A percentile compares a stretch with the other conserved stretches of the same genome.
phyloP scores from a whole-genome alignment of 2,113 vertebrate species.

The Heptranchias perlo region DNA sequence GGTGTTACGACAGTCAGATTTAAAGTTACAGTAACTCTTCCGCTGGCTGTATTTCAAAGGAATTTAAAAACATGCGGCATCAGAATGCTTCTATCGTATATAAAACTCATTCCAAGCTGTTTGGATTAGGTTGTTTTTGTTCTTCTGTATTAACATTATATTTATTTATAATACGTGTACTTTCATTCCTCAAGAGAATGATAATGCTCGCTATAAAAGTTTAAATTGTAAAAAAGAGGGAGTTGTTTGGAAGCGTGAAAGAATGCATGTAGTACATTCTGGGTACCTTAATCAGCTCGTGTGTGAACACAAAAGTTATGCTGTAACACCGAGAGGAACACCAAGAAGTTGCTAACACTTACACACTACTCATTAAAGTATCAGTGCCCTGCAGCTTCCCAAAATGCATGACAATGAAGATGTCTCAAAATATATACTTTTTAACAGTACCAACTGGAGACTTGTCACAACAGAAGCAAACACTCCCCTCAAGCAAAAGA shows the following conservation, averaged over 20 bases:
- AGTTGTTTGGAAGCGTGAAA: neutral
- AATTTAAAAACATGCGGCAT: neutral
- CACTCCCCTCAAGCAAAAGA: slow-evolving; percentile 14
- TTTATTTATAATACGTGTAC: neutral
- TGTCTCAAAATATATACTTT: neutral
- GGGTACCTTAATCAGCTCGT: neutral
- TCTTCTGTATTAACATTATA: neutral
- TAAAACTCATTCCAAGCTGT: neutral
- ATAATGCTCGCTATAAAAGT: neutral
- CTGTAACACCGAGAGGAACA: neutral
- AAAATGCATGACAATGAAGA: neutral
- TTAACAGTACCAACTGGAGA: slow-evolving; percentile 8
- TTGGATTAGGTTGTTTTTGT: neutral
- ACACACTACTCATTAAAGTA: neutral
- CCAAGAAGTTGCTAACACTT: neutral
- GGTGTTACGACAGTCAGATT: slow-evolving; percentile 45
- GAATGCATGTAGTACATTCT: neutral
- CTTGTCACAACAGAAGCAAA: neutral
- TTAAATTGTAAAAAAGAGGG: neutral
- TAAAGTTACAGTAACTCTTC: slow-evolving; percentile 25
- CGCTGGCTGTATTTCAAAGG: neutral
- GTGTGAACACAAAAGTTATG: neutral
- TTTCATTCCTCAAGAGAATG: neutral
- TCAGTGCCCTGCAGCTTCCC: neutral
- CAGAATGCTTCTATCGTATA: neutral